Evolutionary conservation across 1,140 invertebrate genomes (phyloP).

Genomic region (Zophobas atratus): DNA sequence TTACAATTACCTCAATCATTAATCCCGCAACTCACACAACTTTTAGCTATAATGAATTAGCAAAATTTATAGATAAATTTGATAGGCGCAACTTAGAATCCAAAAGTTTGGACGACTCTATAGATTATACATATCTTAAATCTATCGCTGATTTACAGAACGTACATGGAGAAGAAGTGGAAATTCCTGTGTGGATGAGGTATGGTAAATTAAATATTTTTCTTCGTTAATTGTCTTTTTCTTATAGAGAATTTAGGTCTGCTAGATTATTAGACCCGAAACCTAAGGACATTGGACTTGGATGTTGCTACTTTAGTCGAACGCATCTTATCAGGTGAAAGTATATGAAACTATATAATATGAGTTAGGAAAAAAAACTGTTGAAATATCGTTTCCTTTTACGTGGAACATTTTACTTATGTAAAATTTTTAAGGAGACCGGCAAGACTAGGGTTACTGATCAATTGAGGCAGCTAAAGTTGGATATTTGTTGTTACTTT

Average conservation of each 20-base stretch:
- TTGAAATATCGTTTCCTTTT: neutral
- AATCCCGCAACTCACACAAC: conserved; percentile 72
- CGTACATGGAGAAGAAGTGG: conserved; percentile 74
- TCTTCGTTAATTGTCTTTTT: conserved; percentile 3
- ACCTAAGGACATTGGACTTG: conserved; percentile 71
- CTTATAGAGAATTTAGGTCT: conserved; percentile 76
- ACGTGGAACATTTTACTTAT: too few species aligned
- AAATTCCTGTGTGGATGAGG: conserved; percentile 74
- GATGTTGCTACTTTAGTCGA: conserved; percentile 76
- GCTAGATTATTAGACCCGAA: conserved; percentile 76
- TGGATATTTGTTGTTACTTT: conserved; percentile 81
- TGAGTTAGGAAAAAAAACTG: conserved; percentile 70
- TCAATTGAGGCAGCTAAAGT: conserved; percentile 77
- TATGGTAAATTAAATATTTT: conserved; percentile 56
- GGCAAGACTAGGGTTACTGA: conserved; percentile 81
- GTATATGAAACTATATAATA: conserved; percentile 80
- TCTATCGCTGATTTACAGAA: conserved; percentile 74
- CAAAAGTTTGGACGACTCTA: conserved; percentile 77
- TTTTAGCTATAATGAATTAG: conserved; percentile 76
- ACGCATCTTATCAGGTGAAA: conserved; percentile 79
- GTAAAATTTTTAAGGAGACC: too few species aligned
- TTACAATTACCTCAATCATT: conserved; percentile 73
- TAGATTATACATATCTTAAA: conserved; percentile 78
- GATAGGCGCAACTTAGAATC: conserved; percentile 79
- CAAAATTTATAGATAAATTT: conserved; percentile 81